phyloP scores from a whole-genome alignment of 2,113 vertebrate species.

The Archocentrus centrarchus region DNA sequence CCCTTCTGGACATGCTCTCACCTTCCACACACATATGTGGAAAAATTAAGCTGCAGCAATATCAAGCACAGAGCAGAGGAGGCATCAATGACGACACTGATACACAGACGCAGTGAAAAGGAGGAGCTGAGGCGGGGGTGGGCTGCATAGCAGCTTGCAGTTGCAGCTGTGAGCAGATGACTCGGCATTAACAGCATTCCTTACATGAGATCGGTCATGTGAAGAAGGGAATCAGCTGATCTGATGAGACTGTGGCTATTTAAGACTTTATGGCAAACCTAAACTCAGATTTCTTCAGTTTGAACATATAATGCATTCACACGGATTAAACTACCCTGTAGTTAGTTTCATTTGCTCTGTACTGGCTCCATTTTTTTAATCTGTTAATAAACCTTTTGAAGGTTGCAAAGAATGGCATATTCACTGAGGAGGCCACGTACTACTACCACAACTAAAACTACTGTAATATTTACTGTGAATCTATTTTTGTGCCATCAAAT shows the following conservation, averaged over 20 bases:
- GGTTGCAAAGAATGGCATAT: not conserved
- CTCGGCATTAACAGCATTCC: not conserved
- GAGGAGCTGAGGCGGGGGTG: no score
- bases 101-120: no score
- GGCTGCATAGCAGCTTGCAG: conserved; percentile 2
- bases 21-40: no score
- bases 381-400: not conserved
- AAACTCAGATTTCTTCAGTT: not conserved
- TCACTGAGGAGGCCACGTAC: not conserved
- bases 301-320: accelerated
- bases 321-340: no score
- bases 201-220: not conserved
- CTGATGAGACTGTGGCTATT: not conserved
- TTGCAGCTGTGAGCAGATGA: not conserved
- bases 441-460: not conserved
- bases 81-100: no score
- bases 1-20: no score
- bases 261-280: not conserved
- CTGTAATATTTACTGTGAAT: not conserved
- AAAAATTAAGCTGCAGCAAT: no score
- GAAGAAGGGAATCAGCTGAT: not conserved
- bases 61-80: no score
- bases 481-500: not conserved
- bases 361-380: not conserved
- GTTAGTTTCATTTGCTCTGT: not conserved